A percentile compares a stretch with the other conserved stretches of the same genome.
Evolutionary conservation across 2,113 vertebrate species (phyloP).

Genomic region (Osmerus mordax): DNA sequence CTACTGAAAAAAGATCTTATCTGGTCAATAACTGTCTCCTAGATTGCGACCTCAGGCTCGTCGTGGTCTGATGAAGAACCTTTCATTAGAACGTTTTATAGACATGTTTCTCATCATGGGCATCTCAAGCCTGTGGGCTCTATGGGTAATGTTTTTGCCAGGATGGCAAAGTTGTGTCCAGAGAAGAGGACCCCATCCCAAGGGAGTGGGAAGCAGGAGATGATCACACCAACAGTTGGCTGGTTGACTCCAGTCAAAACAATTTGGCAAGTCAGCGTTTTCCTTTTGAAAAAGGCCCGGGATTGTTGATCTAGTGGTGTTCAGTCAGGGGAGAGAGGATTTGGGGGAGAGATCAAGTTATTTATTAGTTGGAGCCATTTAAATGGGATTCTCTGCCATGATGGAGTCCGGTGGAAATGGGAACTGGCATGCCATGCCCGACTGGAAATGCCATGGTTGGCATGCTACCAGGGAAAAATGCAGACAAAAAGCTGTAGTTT

Average conservation of each 20-base stretch:
- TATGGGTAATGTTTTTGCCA: slow-evolving; percentile 9
- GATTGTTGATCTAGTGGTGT: slow-evolving; percentile 73
- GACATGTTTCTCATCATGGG: too few relatives aligned
- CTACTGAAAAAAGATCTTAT: neutral
- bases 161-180: slow-evolving; percentile 17
- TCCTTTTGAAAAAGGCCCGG: slow-evolving; percentile 66
- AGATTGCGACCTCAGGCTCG: too few relatives aligned
- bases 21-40: too few relatives aligned
- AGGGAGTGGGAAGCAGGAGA: slow-evolving; percentile 63
- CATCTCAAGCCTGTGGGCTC: slow-evolving; percentile 1
- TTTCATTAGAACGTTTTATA: too few relatives aligned
- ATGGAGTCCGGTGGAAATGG: slow-evolving; percentile 68
- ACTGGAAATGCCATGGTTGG: slow-evolving; percentile 66
- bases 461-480: slow-evolving; percentile 54
- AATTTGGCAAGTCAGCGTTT: slow-evolving; percentile 74
- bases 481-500: slow-evolving; percentile 45
- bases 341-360: slow-evolving; percentile 73
- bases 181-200: slow-evolving; percentile 38
- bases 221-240: slow-evolving; percentile 61
- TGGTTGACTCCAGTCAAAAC: slow-evolving; percentile 63
- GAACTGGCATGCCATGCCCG: slow-evolving; percentile 67
- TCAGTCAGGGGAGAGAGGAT: slow-evolving; percentile 71
- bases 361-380: slow-evolving; percentile 74
- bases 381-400: slow-evolving; percentile 64
- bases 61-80: too few relatives aligned